Percentiles rank a stretch among this genome's conserved stretches.
Conservation (phyloP, 2,113 vertebrate species). For the Alligator sinensis region DNA sequence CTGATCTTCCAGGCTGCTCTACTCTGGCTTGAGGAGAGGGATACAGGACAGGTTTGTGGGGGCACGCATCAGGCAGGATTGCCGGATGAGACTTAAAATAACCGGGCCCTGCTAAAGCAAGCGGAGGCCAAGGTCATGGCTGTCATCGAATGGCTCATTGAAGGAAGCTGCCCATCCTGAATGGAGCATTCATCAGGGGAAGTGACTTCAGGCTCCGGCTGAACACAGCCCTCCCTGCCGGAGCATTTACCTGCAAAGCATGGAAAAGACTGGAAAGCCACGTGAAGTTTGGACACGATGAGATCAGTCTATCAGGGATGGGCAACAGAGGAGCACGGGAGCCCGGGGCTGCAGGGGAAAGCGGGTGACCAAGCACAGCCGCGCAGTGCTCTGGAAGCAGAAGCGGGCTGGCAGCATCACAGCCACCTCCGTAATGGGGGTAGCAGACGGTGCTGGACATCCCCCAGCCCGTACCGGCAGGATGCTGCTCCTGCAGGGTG, state of each 20-base stretch:
- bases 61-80: not conserved
- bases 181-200: not conserved
- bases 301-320: not conserved
- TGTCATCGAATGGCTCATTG: fast-evolving
- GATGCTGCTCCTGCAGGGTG: not conserved
- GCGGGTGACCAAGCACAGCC: not conserved
- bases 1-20: not conserved
- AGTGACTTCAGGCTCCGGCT: not conserved
- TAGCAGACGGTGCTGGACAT: not conserved
- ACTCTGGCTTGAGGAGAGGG: not conserved
- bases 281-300: fast-evolving
- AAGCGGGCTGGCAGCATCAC: not conserved
- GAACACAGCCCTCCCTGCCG: not conserved
- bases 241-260: not conserved
- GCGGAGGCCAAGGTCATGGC: not conserved
- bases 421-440: not conserved
- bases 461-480: not conserved
- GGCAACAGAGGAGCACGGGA: not conserved
- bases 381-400: not conserved
- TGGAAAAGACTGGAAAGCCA: not conserved
- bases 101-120: not conserved
- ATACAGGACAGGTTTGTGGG: not conserved
- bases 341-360: not conserved
- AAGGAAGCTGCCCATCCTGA: not conserved
- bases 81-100: not conserved